These are phyloP conservation scores for Thermophis baileyi DNA, from an alignment of 2,113 vertebrate species.

Conservation along the genomic window DNA sequence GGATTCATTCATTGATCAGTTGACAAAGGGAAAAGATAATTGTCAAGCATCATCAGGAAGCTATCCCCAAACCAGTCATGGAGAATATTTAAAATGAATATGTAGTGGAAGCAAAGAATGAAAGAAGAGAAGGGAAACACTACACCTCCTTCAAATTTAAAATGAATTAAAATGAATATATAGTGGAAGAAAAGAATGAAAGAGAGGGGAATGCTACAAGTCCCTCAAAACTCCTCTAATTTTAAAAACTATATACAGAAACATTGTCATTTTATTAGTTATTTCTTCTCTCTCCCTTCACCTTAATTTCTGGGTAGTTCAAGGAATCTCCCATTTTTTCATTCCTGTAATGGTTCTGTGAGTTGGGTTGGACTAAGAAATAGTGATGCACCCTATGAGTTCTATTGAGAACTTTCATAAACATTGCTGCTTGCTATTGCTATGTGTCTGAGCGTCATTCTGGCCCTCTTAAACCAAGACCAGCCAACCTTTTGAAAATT, in stretches of 20 bases:
- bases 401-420: neutral
- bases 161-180: conserved; percentile 33
- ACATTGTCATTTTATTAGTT: neutral
- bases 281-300: neutral
- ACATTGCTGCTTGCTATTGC: neutral
- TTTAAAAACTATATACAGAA: neutral
- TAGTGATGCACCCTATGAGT: neutral
- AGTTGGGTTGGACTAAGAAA: neutral
- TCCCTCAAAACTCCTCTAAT: neutral
- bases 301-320: neutral
- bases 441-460: neutral
- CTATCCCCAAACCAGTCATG: conserved; percentile 57
- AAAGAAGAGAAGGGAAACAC: neutral
- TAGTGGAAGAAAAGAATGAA: conserved; percentile 17
- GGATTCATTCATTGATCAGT: neutral
- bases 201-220: neutral
- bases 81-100: conserved; percentile 51
- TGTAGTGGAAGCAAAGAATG: conserved; percentile 32
- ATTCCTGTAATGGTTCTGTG: neutral
- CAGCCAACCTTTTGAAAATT: neutral
- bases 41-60: conserved; percentile 66
- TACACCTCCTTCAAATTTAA: neutral
- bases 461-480: neutral
- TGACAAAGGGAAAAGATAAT: conserved; percentile 51
- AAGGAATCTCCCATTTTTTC: neutral